Evolutionary conservation across 1,140 invertebrate genomes (phyloP), one percentile per base, ranked within the genome.

Genomic region (Zaprionus kolodkinae): DNA sequence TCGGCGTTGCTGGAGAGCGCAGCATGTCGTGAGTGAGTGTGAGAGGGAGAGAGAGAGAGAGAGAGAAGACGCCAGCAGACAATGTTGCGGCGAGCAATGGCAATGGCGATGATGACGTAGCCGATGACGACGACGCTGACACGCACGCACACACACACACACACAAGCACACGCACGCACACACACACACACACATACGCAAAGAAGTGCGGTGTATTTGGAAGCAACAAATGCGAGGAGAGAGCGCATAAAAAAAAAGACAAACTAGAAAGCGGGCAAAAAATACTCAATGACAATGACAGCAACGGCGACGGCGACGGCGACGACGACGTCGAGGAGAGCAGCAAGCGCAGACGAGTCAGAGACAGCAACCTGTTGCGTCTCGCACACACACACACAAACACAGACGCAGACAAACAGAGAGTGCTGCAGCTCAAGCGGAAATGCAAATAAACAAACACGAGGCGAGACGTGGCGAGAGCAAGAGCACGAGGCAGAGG

Each of bases 401-500:
- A 30, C 43, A 40, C 35, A 27, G 38, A 55, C 40, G 25, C 45
- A 48, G 35, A 33, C 36, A 54, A 11, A 66, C 25, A 62, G 83
- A 74, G 81, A 72, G 78, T 74, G 71, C 72, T 89, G 85, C 85
- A 89, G 78, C 70, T 89, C 86, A 89, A 79, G 86, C 86, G 85
- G 86, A 90, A 89, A 89, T 89, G 85, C 85, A 89, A 89, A 90
- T 89, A 89, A 89, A 89, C 85, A 89, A 89, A 85, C 85, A 88
- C 81, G 83, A 62, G 45, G 60, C 69, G 61, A 72, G 66, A 12
- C 27, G 68, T 73, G 59, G 56, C 65, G 74, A 76, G 76, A 79
- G 66, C 62, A 64, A 55, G 61, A 63, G 66, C 72, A 69, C 63
- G 67, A 72, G 62, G 54, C 40, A 33, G 72, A 40, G 75, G 65